Base-by-base conservation (phyloP, 35 echinoderm and acorn worm species). In the Ptychodera flava region DNA sequence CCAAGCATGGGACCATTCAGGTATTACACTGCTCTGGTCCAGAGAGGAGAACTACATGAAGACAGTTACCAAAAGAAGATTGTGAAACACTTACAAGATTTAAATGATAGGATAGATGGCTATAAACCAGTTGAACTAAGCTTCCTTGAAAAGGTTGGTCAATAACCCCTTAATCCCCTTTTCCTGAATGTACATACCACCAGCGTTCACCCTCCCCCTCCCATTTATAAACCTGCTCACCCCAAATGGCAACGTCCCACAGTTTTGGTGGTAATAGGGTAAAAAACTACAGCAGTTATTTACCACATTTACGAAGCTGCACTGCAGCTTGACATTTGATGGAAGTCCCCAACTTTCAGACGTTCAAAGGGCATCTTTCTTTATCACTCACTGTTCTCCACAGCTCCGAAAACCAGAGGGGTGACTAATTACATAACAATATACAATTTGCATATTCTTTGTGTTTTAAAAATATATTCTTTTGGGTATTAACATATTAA, bases 101-200 rank as follows among this genome's bases (percentile, higher is more conserved):
- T 97, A 29, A 89, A 93, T 82, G 85, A 89, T 77, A 85, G 83
- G 28, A 78, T 97, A 16, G 77, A 91, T 33, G 88, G 92, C n/a
- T 97, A 97, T 45, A 35, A 85, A 38, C 95, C 95, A 81, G 76
- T n/a, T 30, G 89, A 89, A 78, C 87, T 45, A 28, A 78, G 92
- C 27, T 82, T 97, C 29, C 86, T 93, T 80, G 84, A 93, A 33
- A 97, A 90, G 87, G 95, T 97, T 82, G 28, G 76, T 31, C 32
- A 52, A 64, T 32, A n/a, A n/a, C n/a, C n/a, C n/a, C 28, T 81
- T 36, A 0, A 0, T 33, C 0, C 37, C 77, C 81, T 16, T 27
- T 28, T 28, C 10, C 31, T 27, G 79, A 33, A 32, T 1, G 16
- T 29, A 16, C 15, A 79, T 14, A 85, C 28, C 15, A 10, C 22